Evolutionary conservation across 2,888 invertebrate species (phyloP), one percentile per base, ranked within the genome.

Genomic region (Ecliptopera silaceata): DNA sequence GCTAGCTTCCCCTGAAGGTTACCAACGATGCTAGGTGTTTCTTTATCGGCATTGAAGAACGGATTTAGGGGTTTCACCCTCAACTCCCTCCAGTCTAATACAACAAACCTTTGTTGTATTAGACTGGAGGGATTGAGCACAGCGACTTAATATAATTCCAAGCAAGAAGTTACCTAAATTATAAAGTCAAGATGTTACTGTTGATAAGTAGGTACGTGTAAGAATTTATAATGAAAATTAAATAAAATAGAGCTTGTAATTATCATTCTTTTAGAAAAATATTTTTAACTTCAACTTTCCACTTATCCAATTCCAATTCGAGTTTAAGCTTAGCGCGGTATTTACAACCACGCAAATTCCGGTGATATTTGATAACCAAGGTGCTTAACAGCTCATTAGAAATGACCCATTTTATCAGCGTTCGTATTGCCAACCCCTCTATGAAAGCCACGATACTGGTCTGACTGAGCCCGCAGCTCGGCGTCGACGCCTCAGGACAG

Each of bases 1-100:
- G 68, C 69, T 66, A 69, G 85, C 66, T 36, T 67, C 71, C 65
- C 85, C 77, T 58, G 31, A 72, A 68, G 83, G 82, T 66, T 73
- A 69, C 71, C 70, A 73, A 74, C 74, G 70, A 72, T 69, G 74
- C 76, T 82, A 82, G 76, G 77, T 75, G 74, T 76, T 72, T 76
- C 74, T 75, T 77, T 76, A 76, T 75, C 44, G 59, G 57, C 56
- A 13, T 38, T 29, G 12, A 22, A 34, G 43, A 32, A 43, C 51
- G 36, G 31, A 38, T 17, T 32, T 20, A 57, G 47, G 38, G 42
- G 13, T 49, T 31, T 39, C 18, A 18, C 11, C 12, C 6, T 6
- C 2, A 41, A 22, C 12, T 13, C 4, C 4, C 13, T 34, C n/a
- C n/a, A 5, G 32, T 12, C 32, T 32, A 32, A 32, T 12, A 32